Percentiles rank a stretch among this genome's conserved stretches.
These are phyloP conservation scores for Leptopilina myrica DNA, from an alignment of 2,888 invertebrate genomes.

Conservation along the genomic window DNA sequence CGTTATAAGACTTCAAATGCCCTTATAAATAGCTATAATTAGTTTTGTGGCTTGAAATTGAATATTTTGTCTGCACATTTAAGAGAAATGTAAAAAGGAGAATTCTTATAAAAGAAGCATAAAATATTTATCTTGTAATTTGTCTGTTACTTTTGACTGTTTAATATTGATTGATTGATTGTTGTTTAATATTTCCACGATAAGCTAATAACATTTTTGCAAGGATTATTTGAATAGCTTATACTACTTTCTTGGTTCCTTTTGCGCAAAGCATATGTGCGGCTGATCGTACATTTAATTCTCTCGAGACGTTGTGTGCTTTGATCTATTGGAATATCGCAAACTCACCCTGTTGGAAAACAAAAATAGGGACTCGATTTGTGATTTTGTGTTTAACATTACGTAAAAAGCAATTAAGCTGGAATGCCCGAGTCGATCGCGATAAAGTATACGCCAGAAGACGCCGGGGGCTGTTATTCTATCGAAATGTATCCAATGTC, in stretches of 20 bases:
- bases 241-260: neutral
- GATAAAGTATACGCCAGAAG: conserved; percentile 30
- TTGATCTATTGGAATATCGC: conserved; percentile 69
- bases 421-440: conserved; percentile 64
- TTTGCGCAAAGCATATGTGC: conserved; percentile 39
- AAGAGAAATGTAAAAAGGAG: too few species aligned
- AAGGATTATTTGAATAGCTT: neutral
- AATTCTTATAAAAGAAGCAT: too few species aligned
- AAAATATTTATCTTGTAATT: too few species aligned
- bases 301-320: conserved; percentile 54
- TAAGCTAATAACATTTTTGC: too few species aligned
- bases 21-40: too few species aligned
- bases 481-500: conserved; percentile 72
- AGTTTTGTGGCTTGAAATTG: too few species aligned
- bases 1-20: too few species aligned
- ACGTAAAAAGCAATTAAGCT: conserved; percentile 75
- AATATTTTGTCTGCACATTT: too few species aligned
- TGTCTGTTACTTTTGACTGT: too few species aligned
- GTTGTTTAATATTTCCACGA: too few species aligned
- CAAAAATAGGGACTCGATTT: conserved; percentile 55
- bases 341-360: conserved; percentile 70
- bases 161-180: too few species aligned
- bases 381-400: conserved; percentile 69
- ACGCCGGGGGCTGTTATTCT: conserved; percentile 66
- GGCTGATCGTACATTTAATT: conserved; percentile 55